These are phyloP conservation scores for Rattus norvegicus DNA, from an alignment of 2,113 vertebrate species.

Conservation along the genomic window GRCr8 NC_086023.1:157768501-157769000, in stretches of 20 bases:
- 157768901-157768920: not conserved
- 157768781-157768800: not conserved
- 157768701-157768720: not conserved
- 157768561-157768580: fast-evolving
- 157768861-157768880: not conserved
- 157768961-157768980: fast-evolving
- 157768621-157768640: conserved; percentile 13
- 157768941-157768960: not conserved
- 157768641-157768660: not conserved
- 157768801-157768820: not conserved
- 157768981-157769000: not conserved
- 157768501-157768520: not conserved
- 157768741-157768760: not conserved
- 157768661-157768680: not conserved
- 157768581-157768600: not conserved
- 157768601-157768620: no score
- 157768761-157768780: not conserved
- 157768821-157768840: not conserved
- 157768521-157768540: not conserved
- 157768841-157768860: fast-evolving
- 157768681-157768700: fast-evolving
- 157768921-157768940: not conserved
- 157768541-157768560: fast-evolving
- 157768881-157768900: not conserved
- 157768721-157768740: not conserved